These are phyloP conservation scores for Pseudoatta argentina DNA, from an alignment of 1,140 invertebrate genomes.

Conservation along the genomic window DNA sequence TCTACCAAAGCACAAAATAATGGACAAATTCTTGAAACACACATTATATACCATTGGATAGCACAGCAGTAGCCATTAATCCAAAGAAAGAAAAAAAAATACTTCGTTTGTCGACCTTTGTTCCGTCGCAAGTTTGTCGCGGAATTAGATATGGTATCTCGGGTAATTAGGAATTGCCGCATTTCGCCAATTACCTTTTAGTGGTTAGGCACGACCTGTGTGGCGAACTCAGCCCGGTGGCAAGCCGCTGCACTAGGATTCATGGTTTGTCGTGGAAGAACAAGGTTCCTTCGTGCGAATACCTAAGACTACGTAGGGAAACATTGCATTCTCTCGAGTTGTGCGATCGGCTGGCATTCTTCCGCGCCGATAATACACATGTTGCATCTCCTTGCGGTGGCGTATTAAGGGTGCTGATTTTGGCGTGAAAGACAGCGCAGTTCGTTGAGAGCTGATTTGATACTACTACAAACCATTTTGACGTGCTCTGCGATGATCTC, in stretches of 20 bases:
- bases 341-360: conserved; percentile 14
- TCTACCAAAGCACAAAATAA: background rate
- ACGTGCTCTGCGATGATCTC: background rate
- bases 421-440: background rate
- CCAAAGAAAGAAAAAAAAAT: background rate
- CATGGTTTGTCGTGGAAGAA: conserved; percentile 75
- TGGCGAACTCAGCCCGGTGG: conserved; percentile 73
- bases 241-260: conserved; percentile 72
- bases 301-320: conserved; percentile 38
- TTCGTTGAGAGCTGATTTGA: conserved; percentile 7
- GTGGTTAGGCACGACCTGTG: conserved; percentile 78
- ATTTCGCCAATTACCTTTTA: conserved; percentile 78
- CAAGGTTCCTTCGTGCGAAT: conserved; percentile 63
- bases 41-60: background rate
- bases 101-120: conserved; percentile 9
- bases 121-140: conserved; percentile 56
- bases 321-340: conserved; percentile 30
- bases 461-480: background rate
- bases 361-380: conserved; percentile 64
- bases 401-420: conserved; percentile 64
- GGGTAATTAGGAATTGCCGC: conserved; percentile 75
- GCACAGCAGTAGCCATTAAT: background rate
- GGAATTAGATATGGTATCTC: conserved; percentile 70
- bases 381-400: conserved; percentile 42
- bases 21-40: background rate